Conservation (phyloP, 2,888 invertebrate species). For the Cephus sareptanus region DNA sequence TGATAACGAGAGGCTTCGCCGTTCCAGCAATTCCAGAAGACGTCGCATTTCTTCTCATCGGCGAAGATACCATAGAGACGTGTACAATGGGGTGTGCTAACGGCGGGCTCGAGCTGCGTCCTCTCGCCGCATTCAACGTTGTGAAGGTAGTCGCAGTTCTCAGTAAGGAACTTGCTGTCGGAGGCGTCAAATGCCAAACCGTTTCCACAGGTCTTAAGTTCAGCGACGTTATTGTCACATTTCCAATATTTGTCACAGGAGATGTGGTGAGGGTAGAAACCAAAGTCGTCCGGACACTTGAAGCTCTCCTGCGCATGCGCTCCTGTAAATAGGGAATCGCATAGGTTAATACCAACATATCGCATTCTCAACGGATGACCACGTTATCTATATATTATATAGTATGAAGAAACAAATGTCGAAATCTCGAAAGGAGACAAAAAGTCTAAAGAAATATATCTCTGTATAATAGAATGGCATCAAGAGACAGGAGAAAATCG, state of each 20-base stretch:
- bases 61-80: constrained; percentile 93
- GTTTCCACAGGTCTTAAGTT: constrained; percentile 93
- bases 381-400: neutral
- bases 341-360: neutral
- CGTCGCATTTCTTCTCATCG: constrained; percentile 88
- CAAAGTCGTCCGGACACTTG: constrained; percentile 94
- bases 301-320: constrained; percentile 81
- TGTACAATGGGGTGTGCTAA: constrained; percentile 85
- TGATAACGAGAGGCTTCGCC: constrained; percentile 94
- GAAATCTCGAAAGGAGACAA: neutral
- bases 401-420: neutral
- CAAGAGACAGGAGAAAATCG: neutral
- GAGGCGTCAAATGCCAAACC: constrained; percentile 91
- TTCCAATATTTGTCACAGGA: constrained; percentile 97
- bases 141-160: constrained; percentile 95
- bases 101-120: constrained; percentile 86
- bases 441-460: neutral
- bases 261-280: constrained; percentile 90
- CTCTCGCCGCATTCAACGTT: constrained; percentile 94
- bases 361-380: neutral
- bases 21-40: constrained; percentile 98
- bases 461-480: neutral
- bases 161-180: constrained; percentile 90
- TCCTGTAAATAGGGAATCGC: constrained; percentile 34
- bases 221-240: constrained; percentile 89